Evolutionary conservation across 2,888 invertebrate species (phyloP).

Genomic region (Fabriciana adippe): DNA sequence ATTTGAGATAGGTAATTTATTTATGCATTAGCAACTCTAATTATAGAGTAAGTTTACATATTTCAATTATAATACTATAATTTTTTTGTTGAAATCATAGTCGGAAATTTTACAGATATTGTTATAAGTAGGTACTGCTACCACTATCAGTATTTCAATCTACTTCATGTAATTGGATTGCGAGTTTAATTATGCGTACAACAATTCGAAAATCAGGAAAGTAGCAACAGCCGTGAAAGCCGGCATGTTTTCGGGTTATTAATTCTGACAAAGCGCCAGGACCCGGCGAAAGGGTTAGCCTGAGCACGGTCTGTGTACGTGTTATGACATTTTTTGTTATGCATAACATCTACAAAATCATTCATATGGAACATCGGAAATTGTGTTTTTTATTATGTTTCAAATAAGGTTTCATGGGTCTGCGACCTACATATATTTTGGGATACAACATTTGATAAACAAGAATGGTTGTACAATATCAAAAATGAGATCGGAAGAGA

Average conservation of each 20-base stretch:
- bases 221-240: constrained; percentile 57
- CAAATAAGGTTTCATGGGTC: not conserved
- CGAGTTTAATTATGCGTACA: constrained; percentile 79
- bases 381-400: constrained; percentile 27
- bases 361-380: constrained; percentile 37
- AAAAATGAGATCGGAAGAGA: constrained; percentile 71
- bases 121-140: constrained; percentile 1
- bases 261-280: constrained; percentile 76
- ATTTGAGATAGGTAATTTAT: no score
- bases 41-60: no score
- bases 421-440: constrained; percentile 3
- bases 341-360: constrained; percentile 34
- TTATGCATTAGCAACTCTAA: no score
- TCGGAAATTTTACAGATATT: not conserved
- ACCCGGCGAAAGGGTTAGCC: constrained; percentile 70
- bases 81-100: not conserved
- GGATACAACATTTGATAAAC: not conserved
- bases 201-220: constrained; percentile 78
- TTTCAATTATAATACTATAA: not conserved
- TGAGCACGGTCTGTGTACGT: constrained; percentile 62
- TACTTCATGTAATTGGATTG: constrained; percentile 78
- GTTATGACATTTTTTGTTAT: constrained; percentile 66
- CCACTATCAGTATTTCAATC: constrained; percentile 48
- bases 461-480: not conserved
- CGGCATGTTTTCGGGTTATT: constrained; percentile 73